These are phyloP conservation scores for Channa argus DNA, from an alignment of 2,113 vertebrate species.

Conservation along the genomic window DNA sequence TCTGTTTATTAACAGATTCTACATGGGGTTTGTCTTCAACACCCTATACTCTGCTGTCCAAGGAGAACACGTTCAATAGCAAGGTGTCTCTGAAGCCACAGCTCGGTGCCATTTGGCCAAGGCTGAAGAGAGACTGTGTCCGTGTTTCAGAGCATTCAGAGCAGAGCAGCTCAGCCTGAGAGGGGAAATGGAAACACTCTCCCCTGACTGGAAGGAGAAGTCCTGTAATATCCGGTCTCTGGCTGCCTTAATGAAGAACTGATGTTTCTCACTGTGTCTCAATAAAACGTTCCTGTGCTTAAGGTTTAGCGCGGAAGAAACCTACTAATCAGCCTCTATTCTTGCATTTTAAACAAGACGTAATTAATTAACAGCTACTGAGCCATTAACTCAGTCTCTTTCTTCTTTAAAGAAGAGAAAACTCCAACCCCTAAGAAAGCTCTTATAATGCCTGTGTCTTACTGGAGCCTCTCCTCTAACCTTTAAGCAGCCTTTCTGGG, in stretches of 20 bases:
- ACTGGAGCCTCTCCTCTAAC: slow-evolving; percentile 48
- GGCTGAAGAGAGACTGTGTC: slow-evolving; percentile 38
- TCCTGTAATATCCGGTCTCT: slow-evolving; percentile 44
- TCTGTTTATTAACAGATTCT: slow-evolving; percentile 38
- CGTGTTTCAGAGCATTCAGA: slow-evolving; percentile 62
- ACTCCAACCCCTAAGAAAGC: neutral
- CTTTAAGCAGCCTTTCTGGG: slow-evolving; percentile 19
- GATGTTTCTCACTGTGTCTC: slow-evolving; percentile 37
- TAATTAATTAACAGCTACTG: too few relatives aligned
- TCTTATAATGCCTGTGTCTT: slow-evolving; percentile 1
- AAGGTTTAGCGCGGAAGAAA: too few relatives aligned
- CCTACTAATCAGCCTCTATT: too few relatives aligned
- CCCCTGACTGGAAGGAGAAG: slow-evolving; percentile 36
- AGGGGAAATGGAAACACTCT: slow-evolving; percentile 43
- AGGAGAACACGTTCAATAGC: slow-evolving; percentile 21
- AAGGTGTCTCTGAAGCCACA: slow-evolving; percentile 26
- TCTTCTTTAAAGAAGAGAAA: neutral
- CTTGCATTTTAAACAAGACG: too few relatives aligned
- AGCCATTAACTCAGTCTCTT: too few relatives aligned
- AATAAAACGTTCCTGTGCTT: neutral
- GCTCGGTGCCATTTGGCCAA: slow-evolving; percentile 33
- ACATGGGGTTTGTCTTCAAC: neutral
- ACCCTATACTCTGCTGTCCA: slow-evolving; percentile 10
- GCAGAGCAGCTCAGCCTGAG: slow-evolving; percentile 28
- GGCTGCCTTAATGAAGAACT: slow-evolving; percentile 24